Evolutionary conservation across 1,140 invertebrate genomes (phyloP).

Genomic region (Papilio aristodemus): DNA sequence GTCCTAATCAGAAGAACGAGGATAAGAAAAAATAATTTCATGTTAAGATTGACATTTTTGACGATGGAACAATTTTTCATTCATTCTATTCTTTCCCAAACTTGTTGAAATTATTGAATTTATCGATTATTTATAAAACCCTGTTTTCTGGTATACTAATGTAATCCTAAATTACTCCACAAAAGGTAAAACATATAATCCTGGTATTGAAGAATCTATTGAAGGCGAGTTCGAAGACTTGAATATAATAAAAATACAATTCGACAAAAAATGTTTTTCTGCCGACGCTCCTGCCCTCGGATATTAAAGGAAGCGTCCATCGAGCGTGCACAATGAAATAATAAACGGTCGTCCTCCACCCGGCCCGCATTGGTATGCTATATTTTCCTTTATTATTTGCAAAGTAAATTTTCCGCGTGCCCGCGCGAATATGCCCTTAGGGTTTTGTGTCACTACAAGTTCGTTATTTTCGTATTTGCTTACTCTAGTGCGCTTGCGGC

Average conservation of each 20-base stretch:
- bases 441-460: conserved; percentile 35
- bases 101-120: too few relatives aligned
- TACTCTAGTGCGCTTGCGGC: conserved; percentile 29
- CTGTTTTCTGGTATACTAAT: background rate
- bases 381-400: conserved; percentile 44
- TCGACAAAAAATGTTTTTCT: conserved; percentile 32
- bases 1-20: too few relatives aligned
- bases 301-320: conserved; percentile 31
- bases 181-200: background rate
- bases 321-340: conserved; percentile 34
- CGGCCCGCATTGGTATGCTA: conserved; percentile 28
- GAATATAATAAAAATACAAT: conserved; percentile 34
- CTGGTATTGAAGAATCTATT: conserved; percentile 16
- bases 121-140: too few relatives aligned
- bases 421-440: conserved; percentile 37
- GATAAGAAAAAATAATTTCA: too few relatives aligned
- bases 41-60: too few relatives aligned
- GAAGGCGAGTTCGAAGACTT: conserved; percentile 17
- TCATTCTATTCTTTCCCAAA: too few relatives aligned
- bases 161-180: background rate
- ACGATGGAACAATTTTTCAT: too few relatives aligned
- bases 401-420: conserved; percentile 42
- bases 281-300: conserved; percentile 22
- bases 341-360: conserved; percentile 32
- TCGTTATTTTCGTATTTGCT: conserved; percentile 33